Percentiles rank a stretch among this genome's conserved stretches.
These are phyloP conservation scores for Parauchenoglanis punctatus DNA, from an alignment of 2,797 vertebrate species.

Conservation along the genomic window DNA sequence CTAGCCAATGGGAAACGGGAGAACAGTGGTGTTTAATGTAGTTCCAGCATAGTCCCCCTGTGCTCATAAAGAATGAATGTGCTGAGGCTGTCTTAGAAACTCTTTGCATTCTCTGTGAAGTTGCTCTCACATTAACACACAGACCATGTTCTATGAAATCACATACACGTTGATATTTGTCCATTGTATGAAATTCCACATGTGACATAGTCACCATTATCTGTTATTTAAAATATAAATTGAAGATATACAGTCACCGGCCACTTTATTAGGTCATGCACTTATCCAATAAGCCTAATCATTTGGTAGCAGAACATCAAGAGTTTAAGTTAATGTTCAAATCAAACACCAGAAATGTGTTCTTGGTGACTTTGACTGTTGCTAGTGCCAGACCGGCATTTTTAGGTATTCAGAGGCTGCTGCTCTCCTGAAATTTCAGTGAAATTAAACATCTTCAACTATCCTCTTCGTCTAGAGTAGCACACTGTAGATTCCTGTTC, in stretches of 20 bases:
- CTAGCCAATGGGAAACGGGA: slow-evolving; percentile 36
- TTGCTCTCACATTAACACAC: slow-evolving; percentile 53
- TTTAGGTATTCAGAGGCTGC: background rate
- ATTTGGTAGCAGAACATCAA: background rate
- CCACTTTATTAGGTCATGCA: slow-evolving; percentile 8
- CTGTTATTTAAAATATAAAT: background rate
- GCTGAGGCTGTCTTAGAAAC: slow-evolving; percentile 49
- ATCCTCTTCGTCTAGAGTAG: background rate
- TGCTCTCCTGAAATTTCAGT: background rate
- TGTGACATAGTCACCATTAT: slow-evolving; percentile 2
- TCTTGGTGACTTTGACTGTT: background rate
- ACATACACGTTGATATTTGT: slow-evolving; percentile 13
- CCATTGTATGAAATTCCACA: background rate
- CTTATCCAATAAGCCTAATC: background rate
- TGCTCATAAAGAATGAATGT: slow-evolving; percentile 66
- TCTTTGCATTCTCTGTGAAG: slow-evolving; percentile 49
- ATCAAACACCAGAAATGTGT: background rate
- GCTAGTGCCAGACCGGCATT: background rate
- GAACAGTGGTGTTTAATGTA: slow-evolving; percentile 56
- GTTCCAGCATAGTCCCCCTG: slow-evolving; percentile 54
- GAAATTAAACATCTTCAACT: background rate
- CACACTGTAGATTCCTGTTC: background rate
- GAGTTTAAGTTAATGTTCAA: background rate
- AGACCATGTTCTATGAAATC: slow-evolving; percentile 12
- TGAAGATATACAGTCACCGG: background rate